Conservation (phyloP, 2,113 vertebrate species). For the Gobiocypris rarus region DNA sequence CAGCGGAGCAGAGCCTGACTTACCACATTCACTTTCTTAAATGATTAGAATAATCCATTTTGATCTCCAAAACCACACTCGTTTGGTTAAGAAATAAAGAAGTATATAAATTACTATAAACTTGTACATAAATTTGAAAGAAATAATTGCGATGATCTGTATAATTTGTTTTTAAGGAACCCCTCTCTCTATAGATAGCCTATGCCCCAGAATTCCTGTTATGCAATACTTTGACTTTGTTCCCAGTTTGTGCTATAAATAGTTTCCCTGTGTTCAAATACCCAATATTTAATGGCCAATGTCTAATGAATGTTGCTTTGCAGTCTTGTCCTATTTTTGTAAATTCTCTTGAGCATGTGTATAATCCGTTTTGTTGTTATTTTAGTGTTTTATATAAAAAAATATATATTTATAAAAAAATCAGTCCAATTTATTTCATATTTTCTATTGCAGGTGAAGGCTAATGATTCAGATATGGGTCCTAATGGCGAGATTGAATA, state of each 20-base stretch:
- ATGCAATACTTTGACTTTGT: constrained; percentile 19
- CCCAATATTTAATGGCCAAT: background rate
- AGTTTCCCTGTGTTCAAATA: constrained; percentile 6
- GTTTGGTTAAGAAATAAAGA: background rate
- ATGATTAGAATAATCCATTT: constrained; percentile 44
- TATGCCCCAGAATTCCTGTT: background rate
- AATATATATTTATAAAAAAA: too few species aligned
- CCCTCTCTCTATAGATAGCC: background rate
- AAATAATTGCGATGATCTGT: background rate
- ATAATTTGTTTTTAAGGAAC: background rate
- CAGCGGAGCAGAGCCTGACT: constrained; percentile 26
- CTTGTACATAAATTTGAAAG: background rate
- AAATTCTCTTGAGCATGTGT: background rate
- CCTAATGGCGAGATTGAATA: constrained; percentile 97
- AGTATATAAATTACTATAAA: background rate
- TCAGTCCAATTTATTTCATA: background rate
- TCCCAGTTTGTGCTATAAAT: constrained; percentile 3
- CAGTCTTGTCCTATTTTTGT: constrained; percentile 4
- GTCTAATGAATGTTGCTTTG: background rate
- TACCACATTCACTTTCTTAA: constrained; percentile 26
- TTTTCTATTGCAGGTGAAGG: constrained; percentile 84
- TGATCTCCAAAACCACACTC: background rate
- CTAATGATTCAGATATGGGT: constrained; percentile 94
- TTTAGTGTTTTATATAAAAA: background rate
- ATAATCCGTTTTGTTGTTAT: background rate